Evolutionary conservation across 2,113 vertebrate species (phyloP), one percentile per base, ranked within the genome.

Genomic region (Formicarius rufipectus): DNA sequence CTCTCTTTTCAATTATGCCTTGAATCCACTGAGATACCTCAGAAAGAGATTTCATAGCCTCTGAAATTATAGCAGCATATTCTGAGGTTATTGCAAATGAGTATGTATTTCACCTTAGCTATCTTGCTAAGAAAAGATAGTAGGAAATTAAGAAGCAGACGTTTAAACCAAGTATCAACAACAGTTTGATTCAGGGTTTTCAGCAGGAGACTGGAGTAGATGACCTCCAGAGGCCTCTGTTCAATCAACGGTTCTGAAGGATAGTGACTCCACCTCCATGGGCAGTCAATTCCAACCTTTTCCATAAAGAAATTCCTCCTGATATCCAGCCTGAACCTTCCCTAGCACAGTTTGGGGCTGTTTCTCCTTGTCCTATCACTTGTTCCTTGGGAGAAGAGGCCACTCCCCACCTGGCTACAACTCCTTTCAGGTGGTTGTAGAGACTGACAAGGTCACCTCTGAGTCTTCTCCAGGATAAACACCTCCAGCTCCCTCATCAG

Each of bases 21-120:
- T 98, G 96, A 79, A 99, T 98, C 76, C 96, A 97, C 67, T 95
- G 98, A 96, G 97, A 98, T 42, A 98, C 98, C 30, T 98, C 98
- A 33, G 97, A 97, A 66, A 99, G 42, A 5, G 97, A 98, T 47
- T 95, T 97, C 67, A 98, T 96, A 16, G 98, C 96, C 69, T 97
- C 99, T 99, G 97, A 62, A 98, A 97, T 53, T 22, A 86, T 0
- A 90, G 58, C 21, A 90, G 20, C 33, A 27, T 52, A 69, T 28
- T 45, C 33, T 50, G 28, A 85, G 25, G n/a, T 88, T 88, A 80
- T 19, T 42, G 80, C 40, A 80, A 79, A 14, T 10, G 2, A 60
- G 6, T 42, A n/a, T 0, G 0, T 60, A 37, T 66, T 55, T 81
- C 2, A 5, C 6, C 12, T 75, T 50, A 35, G 4, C 35, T 71